Base-by-base conservation (phyloP, 1,140 invertebrate species). In the Macrotrachela quadricornifera region DNA sequence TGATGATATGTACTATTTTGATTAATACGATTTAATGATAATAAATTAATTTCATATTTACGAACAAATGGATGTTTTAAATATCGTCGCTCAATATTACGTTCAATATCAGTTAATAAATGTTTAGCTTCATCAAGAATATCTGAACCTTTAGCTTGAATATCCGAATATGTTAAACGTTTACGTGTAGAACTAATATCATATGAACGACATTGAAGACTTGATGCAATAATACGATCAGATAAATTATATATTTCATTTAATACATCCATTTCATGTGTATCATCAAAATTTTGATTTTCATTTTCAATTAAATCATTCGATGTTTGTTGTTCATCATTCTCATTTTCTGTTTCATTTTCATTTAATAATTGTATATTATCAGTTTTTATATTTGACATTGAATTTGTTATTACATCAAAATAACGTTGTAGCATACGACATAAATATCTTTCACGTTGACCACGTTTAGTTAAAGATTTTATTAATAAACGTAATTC, bases 61-160 rank as follows among this genome's bases (percentile, higher is more conserved):
- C 46, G 11, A 21, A 42, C 45, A 43, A 95, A 72, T 36, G 88
- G 88, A 57, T 86, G 85, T 70, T 90, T 90, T 40, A 94, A 71
- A 66, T 94, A 95, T 58, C 90, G 71, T 55, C 85, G 74, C 66
- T 94, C 87, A 50, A 94, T 87, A 51, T 83, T 82, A 4, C 79
- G 77, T 68, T 94, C 87, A 9, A 94, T 71, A 8, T 79, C 77
- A 0, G 84, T 71, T 50, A 95, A 73, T 63, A 84, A 76, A 57
- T 81, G 77, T 55, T 79, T 77, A 1, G 81, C 73, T 46, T 74
- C 74, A 61, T 79, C 78, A 3, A 30, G 36, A 18, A 6, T 38
- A 17, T 45, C 42, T 11, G 0, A 6, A 9, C 45, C 43, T n/a
- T 39, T 73, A 39, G 30, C n/a, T n/a, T 18, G 12, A 18, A 39